Conservation (phyloP, 1,140 invertebrate genomes). For the Zaprionus ghesquierei region DNA sequence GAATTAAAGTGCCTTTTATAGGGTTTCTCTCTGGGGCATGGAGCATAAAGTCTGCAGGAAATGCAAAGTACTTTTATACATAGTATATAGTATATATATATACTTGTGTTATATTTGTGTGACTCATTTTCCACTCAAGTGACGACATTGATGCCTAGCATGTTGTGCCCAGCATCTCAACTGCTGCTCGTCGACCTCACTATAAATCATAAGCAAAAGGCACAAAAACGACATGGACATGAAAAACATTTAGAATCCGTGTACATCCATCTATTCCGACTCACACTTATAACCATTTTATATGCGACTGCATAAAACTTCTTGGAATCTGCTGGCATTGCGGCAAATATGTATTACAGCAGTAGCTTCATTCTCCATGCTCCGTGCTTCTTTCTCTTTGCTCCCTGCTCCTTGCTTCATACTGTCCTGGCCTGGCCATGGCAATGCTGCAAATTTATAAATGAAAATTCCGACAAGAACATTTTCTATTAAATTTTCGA, state of each 20-base stretch:
- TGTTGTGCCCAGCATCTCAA: background rate
- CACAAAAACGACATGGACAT: constrained; percentile 47
- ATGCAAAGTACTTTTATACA: constrained; percentile 58
- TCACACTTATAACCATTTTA: background rate
- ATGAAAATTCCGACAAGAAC: constrained; percentile 81
- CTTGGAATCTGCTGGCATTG: constrained; percentile 66
- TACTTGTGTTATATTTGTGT: constrained; percentile 61
- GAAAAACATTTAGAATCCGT: constrained; percentile 45
- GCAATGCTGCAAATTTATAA: constrained; percentile 65
- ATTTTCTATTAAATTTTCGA: constrained; percentile 78
- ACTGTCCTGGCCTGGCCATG: background rate
- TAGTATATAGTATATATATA: constrained; percentile 67
- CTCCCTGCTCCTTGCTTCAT: background rate
- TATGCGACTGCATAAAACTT: constrained; percentile 52
- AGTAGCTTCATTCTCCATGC: too few species aligned
- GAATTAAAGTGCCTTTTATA: background rate
- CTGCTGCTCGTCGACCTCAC: background rate
- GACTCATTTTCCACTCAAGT: constrained; percentile 41
- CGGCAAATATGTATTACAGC: constrained; percentile 68
- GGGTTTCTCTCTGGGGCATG: background rate
- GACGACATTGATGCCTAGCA: constrained; percentile 10
- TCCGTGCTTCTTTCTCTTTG: constrained; percentile 19
- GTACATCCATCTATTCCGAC: constrained; percentile 2
- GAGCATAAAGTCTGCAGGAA: too few species aligned
- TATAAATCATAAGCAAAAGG: constrained; percentile 53